These are phyloP conservation scores for Trichogramma pretiosum DNA, from an alignment of 1,140 invertebrate species.

Conservation along the genomic window DNA sequence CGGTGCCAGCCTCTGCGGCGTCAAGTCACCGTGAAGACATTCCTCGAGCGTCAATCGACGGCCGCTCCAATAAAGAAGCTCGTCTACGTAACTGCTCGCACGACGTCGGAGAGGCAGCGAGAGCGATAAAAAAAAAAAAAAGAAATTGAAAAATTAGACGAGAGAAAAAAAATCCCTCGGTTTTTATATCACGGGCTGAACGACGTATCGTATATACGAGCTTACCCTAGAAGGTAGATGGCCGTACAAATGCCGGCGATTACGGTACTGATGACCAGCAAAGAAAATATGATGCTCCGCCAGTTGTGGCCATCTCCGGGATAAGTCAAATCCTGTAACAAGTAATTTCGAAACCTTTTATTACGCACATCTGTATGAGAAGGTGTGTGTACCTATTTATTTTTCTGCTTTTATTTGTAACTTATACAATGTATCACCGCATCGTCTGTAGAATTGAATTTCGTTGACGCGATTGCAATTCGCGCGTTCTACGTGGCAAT, in stretches of 20 bases:
- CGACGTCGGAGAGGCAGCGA: no score
- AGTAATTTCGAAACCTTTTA: no score
- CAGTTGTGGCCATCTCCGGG: constrained; percentile 75
- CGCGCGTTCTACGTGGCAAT: no score
- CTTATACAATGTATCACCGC: no score
- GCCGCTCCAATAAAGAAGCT: constrained; percentile 76
- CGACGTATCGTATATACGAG: not conserved
- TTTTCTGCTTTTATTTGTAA: no score
- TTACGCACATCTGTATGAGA: no score
- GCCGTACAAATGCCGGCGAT: constrained; percentile 76
- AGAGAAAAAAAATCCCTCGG: no score
- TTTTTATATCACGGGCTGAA: not conserved
- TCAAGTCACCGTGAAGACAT: constrained; percentile 67
- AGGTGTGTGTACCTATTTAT: no score
- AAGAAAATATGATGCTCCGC: constrained; percentile 74
- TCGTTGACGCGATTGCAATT: no score
- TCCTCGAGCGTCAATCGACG: constrained; percentile 71
- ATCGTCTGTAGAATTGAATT: no score
- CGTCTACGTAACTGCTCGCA: constrained; percentile 64
- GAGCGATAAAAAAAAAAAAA: no score
- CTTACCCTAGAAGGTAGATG: constrained; percentile 71
- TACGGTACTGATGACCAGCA: constrained; percentile 75
- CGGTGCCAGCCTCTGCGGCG: constrained; percentile 61
- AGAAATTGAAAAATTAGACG: no score
- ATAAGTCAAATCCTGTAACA: constrained; percentile 60